Evolutionary conservation across 2,888 invertebrate species (phyloP), one percentile per base, ranked within the genome.

Genomic region (Drosophila aldrichi): DNA sequence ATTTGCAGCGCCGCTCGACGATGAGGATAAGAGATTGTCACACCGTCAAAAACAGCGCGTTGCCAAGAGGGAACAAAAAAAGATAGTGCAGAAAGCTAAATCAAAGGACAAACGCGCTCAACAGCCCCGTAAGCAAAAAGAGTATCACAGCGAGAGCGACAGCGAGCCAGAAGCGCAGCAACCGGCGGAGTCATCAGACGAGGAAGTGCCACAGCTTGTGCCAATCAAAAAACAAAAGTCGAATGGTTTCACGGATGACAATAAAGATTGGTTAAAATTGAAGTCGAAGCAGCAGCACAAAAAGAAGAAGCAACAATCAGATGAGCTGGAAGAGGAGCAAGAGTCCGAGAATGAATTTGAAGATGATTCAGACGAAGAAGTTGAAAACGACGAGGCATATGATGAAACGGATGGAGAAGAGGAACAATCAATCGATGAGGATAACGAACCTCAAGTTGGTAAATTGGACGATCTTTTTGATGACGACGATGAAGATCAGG

Each of bases 31-130:
- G n/a, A 95, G 95, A 81, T 90, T 96, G 18, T 96, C 96, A 73
- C 96, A 95, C 85, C 94, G 95, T 60, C 96, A 96, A 84, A 95
- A 95, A 82, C 95, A 96, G 90, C 94, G 96, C 54, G 94, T 94
- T 12, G 94, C 94, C 8, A 95, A 95, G 77, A 93, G 96, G 58
- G 90, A 92, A 36, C 94, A 94, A 67, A 95, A 94, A 85, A 94
- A 94, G 83, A 90, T 82, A 1, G 79, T 91, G 0, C 84, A 88
- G 22, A 91, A 91, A 49, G 83, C 86, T 46, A 92, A 92, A 73
- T 86, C 84, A 49, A 74, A 84, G 62, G 83, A 89, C 56, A 84
- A 84, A 32, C 75, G 74, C 1, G 52, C 72, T 22, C 58, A 63
- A 10, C 72, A 64, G 40, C 52, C 60, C 58, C 77, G 68, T 12